These are phyloP conservation scores for Holocentrus rufus DNA, from an alignment of 2,797 vertebrate species.

Conservation along the genomic window DNA sequence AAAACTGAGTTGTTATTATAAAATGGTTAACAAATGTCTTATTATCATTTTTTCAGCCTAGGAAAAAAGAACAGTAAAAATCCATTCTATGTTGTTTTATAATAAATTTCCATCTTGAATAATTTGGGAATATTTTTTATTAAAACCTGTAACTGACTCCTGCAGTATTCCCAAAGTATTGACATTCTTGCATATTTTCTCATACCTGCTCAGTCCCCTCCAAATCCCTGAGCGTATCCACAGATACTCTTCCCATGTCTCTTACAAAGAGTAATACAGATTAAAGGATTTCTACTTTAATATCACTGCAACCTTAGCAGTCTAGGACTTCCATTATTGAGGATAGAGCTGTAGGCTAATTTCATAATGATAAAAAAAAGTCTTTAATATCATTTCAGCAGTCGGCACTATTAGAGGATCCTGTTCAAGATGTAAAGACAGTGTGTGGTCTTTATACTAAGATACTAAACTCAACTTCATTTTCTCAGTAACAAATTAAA, in stretches of 20 bases:
- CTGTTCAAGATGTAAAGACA: conserved; percentile 52
- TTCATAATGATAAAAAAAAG: conserved; percentile 6
- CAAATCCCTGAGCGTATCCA: conserved; percentile 46
- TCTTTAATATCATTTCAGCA: conserved; percentile 43
- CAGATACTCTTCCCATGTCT: conserved; percentile 38
- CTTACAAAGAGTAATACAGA: background rate
- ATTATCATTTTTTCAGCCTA: too few species aligned
- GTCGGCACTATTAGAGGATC: conserved; percentile 52
- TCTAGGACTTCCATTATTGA: conserved; percentile 38
- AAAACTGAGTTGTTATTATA: too few species aligned
- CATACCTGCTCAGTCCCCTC: conserved; percentile 14
- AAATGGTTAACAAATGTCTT: background rate
- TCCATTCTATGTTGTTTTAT: background rate
- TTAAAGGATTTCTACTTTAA: conserved; percentile 5
- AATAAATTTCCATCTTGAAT: too few species aligned
- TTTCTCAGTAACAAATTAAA: conserved; percentile 27
- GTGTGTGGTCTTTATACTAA: conserved; percentile 29
- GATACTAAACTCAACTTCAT: background rate
- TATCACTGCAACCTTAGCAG: background rate
- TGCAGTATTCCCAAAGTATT: too few species aligned
- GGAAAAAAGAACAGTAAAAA: background rate
- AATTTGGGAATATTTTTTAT: too few species aligned
- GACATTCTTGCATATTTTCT: conserved; percentile 33
- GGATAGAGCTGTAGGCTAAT: conserved; percentile 27
- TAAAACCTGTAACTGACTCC: too few species aligned